phyloP scores from a whole-genome alignment of 2,113 vertebrate species.

The Tyrannus savana region DNA sequence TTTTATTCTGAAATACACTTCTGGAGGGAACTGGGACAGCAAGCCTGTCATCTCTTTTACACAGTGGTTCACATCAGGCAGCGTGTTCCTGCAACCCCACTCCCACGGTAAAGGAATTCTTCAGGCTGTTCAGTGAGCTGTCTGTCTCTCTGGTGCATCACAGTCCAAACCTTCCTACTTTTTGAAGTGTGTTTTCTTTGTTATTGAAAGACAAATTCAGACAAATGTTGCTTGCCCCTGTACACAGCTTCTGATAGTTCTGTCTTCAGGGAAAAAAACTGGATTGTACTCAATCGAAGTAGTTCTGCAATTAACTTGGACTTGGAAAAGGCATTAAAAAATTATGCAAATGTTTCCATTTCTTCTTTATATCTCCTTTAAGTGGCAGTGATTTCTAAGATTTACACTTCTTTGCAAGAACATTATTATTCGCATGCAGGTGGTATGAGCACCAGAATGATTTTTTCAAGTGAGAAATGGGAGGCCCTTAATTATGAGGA shows the following conservation, averaged over 20 bases:
- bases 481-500: background rate
- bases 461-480: background rate
- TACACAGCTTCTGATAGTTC: background rate
- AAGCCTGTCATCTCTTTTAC: accelerated
- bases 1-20: background rate
- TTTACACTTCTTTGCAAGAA: background rate
- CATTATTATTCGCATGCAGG: background rate
- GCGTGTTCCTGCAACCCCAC: background rate
- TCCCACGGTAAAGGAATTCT: background rate
- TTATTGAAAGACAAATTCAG: background rate
- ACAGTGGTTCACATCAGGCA: background rate
- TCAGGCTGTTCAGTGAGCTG: background rate
- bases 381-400: background rate
- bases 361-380: background rate
- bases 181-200: accelerated
- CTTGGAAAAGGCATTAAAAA: background rate
- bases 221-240: background rate
- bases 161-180: background rate
- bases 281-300: background rate
- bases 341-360: background rate
- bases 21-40: background rate
- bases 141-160: background rate
- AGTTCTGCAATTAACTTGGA: background rate
- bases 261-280: background rate
- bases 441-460: background rate